Conservation (phyloP, 2,888 invertebrate species). For the Cheilosia pagana region DNA sequence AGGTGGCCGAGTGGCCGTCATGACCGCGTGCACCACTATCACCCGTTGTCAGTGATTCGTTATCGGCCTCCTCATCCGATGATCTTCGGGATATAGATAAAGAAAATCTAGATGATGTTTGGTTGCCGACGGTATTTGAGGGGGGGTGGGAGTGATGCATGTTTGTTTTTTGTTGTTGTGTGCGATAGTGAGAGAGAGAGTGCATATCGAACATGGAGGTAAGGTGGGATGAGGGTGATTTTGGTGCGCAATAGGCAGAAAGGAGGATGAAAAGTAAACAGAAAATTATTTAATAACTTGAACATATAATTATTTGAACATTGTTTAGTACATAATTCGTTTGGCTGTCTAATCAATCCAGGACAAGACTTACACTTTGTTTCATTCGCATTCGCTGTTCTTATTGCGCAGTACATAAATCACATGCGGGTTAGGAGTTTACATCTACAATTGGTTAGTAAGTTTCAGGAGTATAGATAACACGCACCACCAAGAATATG, state of each 20-base stretch:
- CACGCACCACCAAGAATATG: too few species aligned
- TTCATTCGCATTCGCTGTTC: constrained; percentile 53
- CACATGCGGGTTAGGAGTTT: constrained; percentile 56
- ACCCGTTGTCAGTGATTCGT: constrained; percentile 81
- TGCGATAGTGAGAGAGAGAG: constrained; percentile 6
- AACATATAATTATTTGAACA: constrained; percentile 68
- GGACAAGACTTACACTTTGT: constrained; percentile 60
- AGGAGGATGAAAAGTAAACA: constrained; percentile 68
- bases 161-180: background rate
- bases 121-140: constrained; percentile 68
- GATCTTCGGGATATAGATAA: constrained; percentile 83
- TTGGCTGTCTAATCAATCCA: constrained; percentile 35
- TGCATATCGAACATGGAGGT: constrained; percentile 4
- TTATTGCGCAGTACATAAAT: constrained; percentile 11
- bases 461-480: background rate
- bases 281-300: constrained; percentile 72
- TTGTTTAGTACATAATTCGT: constrained; percentile 56
- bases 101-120: constrained; percentile 81
- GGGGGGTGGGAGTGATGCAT: constrained; percentile 32
- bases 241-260: constrained; percentile 11
- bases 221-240: constrained; percentile 1
- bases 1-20: constrained; percentile 80
- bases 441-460: constrained; percentile 27
- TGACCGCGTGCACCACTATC: constrained; percentile 81
- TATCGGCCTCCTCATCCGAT: constrained; percentile 83